Evolutionary conservation across 2,113 vertebrate species (phyloP).

Genomic region (Pelecanoides urinatrix): DNA sequence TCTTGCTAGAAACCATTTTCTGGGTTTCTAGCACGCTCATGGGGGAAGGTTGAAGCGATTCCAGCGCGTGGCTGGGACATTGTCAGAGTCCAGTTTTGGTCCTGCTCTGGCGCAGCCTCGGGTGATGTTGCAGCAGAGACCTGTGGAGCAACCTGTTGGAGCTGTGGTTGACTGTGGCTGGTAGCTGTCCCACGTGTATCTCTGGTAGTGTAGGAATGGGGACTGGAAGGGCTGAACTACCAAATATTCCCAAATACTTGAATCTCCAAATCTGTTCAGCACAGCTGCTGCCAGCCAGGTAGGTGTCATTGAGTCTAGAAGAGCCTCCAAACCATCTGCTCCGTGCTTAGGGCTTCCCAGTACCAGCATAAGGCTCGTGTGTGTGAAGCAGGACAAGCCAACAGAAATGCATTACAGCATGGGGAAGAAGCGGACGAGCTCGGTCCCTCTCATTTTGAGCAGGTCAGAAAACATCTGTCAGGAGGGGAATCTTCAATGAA

Average conservation of each 20-base stretch:
- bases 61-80: fast-evolving
- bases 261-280: background rate
- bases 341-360: background rate
- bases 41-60: background rate
- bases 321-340: background rate
- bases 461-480: background rate
- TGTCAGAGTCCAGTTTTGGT: background rate
- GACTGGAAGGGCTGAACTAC: background rate
- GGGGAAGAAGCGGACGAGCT: background rate
- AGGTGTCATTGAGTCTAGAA: background rate
- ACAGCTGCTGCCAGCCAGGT: background rate
- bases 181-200: background rate
- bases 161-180: background rate
- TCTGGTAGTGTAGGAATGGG: background rate
- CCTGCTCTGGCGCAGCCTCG: background rate
- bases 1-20: background rate
- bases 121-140: background rate
- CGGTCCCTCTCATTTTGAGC: background rate
- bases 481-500: background rate
- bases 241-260: background rate
- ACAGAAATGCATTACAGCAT: background rate
- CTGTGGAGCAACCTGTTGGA: background rate
- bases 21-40: background rate
- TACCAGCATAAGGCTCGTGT: background rate
- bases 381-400: background rate